Percentiles rank a stretch among this genome's conserved stretches.
Evolutionary conservation across 2,113 vertebrate genomes (phyloP).

Genomic region (Todiramphus chloris): DNA sequence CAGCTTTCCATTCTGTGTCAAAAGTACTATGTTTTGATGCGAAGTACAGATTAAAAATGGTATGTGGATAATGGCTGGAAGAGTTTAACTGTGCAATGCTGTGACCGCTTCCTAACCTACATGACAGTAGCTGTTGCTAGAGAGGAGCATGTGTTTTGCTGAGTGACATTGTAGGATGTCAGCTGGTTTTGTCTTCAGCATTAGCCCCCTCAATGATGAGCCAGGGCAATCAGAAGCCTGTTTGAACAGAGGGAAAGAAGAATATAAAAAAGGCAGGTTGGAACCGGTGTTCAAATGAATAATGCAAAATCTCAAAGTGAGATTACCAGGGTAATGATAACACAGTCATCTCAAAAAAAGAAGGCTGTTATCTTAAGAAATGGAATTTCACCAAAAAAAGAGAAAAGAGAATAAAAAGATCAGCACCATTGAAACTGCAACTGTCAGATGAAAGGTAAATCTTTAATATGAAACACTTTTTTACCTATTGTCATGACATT

Average conservation of each 20-base stretch:
- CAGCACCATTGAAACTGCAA: constrained; percentile 12
- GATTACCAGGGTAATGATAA: constrained; percentile 65
- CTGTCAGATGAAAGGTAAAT: constrained; percentile 59
- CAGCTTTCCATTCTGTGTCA: neutral
- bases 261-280: constrained; percentile 66
- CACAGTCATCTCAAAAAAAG: constrained; percentile 49
- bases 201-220: constrained; percentile 35
- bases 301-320: constrained; percentile 67
- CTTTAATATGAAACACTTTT: constrained; percentile 54
- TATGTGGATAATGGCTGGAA: neutral
- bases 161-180: neutral
- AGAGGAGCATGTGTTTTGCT: neutral
- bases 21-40: neutral
- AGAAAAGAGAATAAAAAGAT: constrained; percentile 58
- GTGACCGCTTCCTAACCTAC: constrained; percentile 15
- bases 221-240: constrained; percentile 21
- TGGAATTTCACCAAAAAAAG: constrained; percentile 35
- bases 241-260: constrained; percentile 67
- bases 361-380: constrained; percentile 65
- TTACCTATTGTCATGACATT: constrained; percentile 27
- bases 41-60: constrained; percentile 44
- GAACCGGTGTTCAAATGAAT: constrained; percentile 64
- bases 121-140: neutral
- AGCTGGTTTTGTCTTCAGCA: neutral
- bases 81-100: constrained; percentile 19